A percentile compares a stretch with the other conserved stretches of the same genome.
Conservation (phyloP, 2,888 invertebrate genomes). For the Hoplodrina ambigua region DNA sequence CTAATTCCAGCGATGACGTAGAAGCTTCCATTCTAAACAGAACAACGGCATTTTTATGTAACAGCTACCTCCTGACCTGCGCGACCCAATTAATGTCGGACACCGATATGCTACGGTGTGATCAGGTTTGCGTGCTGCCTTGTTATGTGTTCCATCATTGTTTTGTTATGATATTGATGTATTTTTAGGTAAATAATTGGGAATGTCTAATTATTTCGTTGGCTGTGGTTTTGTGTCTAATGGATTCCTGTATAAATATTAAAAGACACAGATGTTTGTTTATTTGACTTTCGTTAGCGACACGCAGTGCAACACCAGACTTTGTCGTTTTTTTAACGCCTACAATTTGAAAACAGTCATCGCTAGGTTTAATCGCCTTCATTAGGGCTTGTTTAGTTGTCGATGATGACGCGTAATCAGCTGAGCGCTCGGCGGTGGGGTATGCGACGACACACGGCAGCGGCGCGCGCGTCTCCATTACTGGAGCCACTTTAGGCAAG, state of each 20-base stretch:
- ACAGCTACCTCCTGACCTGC: constrained; percentile 15
- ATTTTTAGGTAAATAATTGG: constrained; percentile 31
- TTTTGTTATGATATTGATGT: constrained; percentile 16
- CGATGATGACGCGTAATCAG: too few species aligned
- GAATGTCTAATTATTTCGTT: background rate
- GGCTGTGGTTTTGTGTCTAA: background rate
- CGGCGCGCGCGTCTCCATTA: too few species aligned
- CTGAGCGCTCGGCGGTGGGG: too few species aligned
- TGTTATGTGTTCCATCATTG: constrained; percentile 2
- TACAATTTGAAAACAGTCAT: too few species aligned
- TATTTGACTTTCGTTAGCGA: too few species aligned
- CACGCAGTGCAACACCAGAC: too few species aligned
- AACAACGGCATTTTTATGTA: constrained; percentile 17
- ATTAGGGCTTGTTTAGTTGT: too few species aligned
- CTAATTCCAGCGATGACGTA: background rate
- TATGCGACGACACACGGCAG: too few species aligned
- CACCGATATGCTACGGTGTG: constrained; percentile 21
- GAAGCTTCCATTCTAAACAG: background rate
- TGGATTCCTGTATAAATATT: background rate
- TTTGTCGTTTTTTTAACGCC: too few species aligned
- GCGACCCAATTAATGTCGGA: constrained; percentile 38
- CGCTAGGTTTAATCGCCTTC: too few species aligned
- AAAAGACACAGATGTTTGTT: too few species aligned
- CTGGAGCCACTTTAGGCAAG: too few species aligned
- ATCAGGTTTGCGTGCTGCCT: constrained; percentile 15